Base-by-base conservation (phyloP, 2,888 invertebrate species). In the Caenorhabditis sp. region DNA sequence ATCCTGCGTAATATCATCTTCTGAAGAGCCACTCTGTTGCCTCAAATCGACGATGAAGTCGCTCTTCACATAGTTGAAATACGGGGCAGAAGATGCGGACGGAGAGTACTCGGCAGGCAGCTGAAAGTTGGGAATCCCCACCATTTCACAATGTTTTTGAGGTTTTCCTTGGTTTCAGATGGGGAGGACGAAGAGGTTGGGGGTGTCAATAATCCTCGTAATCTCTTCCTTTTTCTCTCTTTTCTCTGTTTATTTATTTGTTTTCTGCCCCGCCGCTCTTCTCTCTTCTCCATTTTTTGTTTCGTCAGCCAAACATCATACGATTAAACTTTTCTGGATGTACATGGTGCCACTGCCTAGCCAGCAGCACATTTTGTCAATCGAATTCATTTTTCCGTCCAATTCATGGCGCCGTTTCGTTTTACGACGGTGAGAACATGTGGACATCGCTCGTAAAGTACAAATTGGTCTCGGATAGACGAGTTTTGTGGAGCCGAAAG, bases 21-120 rank as follows among this genome's bases (percentile, higher is more conserved):
- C 28, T 9, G 53, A 28, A 71, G 37, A n/a, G n/a, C n/a, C 71
- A 60, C 60, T 69, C 5, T 60, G 37, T 32, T 65, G 15, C 18
- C 85, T 69, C 35, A 88, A 77, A 82, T 89, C 88, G 37, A 82
- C 81, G 62, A 90, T 50, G 67, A 90, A 90, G 72, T 90, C 89
- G 28, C 68, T 64, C 1, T 86, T 87, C 18, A 71, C 77, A 78
- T 90, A 90, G 32, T 74, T 71, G 64, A 82, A 85, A 35, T 80
- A 67, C 32, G 87, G 87, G 2, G 85, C 86, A 13, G 80, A 74
- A 51, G 85, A 82, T 18, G 79, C 80, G 26, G 71, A 65, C 1
- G 85, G 77, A 18, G 82, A 84, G 56, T 82, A 87, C 28, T 87
- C 87, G 28, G 86, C 58, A 35, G 87, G 87, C 32, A 87, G 76